phyloP scores from a whole-genome alignment of 1,140 invertebrate genomes.

The Cyrtorhinus lividipennis region DNA sequence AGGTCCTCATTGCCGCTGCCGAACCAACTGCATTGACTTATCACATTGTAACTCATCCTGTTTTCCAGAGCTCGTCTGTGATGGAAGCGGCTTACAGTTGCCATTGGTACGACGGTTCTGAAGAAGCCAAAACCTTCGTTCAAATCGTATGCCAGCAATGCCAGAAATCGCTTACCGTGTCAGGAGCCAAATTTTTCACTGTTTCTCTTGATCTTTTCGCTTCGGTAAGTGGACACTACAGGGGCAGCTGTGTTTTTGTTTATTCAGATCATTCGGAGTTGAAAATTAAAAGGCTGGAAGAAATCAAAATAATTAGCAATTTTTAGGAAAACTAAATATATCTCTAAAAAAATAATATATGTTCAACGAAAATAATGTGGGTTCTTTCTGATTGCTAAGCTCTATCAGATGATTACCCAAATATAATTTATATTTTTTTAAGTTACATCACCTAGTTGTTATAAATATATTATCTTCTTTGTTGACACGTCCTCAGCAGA shows the following conservation, averaged over 20 bases:
- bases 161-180: constrained; percentile 72
- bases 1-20: no score
- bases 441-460: no score
- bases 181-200: constrained; percentile 73
- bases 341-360: no score
- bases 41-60: no score
- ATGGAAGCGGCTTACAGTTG: constrained; percentile 79
- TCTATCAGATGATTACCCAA: no score
- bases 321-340: neutral
- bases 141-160: constrained; percentile 82
- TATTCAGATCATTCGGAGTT: neutral
- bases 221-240: constrained; percentile 64
- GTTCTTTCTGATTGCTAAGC: no score
- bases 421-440: no score
- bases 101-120: constrained; percentile 75
- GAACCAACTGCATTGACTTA: no score
- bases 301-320: neutral
- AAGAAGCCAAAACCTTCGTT: constrained; percentile 74
- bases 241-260: constrained; percentile 5
- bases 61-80: constrained; percentile 62
- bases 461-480: no score
- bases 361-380: no score
- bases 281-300: neutral
- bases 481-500: no score
- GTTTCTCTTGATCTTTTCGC: constrained; percentile 72